phyloP scores from a whole-genome alignment of 2,888 invertebrate genomes.

The Eristalinus sepulchralis region DNA sequence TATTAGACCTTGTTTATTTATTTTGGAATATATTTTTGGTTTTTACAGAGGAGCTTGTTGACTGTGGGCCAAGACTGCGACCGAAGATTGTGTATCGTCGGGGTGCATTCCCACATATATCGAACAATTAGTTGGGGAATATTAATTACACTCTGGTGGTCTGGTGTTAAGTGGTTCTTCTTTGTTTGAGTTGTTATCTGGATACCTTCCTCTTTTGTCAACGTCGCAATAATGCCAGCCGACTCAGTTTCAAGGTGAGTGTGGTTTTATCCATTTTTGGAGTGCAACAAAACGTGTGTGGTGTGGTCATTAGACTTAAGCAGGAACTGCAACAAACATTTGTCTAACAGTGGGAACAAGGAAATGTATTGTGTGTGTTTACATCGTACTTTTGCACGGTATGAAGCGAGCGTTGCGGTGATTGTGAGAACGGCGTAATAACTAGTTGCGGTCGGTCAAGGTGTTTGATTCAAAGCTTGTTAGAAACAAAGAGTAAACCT shows the following conservation, averaged over 20 bases:
- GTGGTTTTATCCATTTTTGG: constrained; percentile 55
- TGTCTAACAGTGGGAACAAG: constrained; percentile 50
- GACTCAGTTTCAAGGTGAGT: constrained; percentile 69
- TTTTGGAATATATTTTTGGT: constrained; percentile 51
- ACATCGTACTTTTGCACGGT: background rate
- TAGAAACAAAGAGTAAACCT: background rate
- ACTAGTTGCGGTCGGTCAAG: constrained; percentile 13
- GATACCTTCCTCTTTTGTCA: constrained; percentile 28
- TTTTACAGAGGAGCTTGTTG: background rate
- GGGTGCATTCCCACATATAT: background rate
- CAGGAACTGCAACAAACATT: constrained; percentile 47
- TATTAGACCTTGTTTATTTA: constrained; percentile 29
- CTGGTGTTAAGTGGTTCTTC: constrained; percentile 34
- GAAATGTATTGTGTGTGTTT: constrained; percentile 42
- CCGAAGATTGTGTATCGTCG: background rate
- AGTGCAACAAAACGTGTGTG: constrained; percentile 7
- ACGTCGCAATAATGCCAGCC: constrained; percentile 67
- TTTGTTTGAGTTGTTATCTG: constrained; percentile 47
- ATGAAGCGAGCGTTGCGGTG: background rate
- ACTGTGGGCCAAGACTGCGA: constrained; percentile 10
- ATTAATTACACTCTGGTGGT: background rate
- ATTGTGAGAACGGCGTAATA: background rate
- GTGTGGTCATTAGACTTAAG: constrained; percentile 29
- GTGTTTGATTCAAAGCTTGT: constrained; percentile 9
- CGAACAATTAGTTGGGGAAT: background rate